These are phyloP conservation scores for Erythrocercus mccallii DNA, from an alignment of 2,113 vertebrate genomes.

Conservation along the genomic window DNA sequence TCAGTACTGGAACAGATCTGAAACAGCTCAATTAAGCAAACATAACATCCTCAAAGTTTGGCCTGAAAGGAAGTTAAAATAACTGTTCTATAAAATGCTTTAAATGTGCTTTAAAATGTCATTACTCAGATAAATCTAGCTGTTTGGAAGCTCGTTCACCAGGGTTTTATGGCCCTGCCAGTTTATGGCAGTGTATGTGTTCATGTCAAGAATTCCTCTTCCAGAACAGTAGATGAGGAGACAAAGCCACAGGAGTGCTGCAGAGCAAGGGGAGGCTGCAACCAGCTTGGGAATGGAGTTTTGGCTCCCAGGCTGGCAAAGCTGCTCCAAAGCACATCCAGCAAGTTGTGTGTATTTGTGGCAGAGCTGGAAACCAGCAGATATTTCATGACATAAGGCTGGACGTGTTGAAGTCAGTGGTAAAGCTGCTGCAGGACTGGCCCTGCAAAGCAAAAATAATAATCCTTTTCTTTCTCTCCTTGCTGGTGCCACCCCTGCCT, in stretches of 20 bases:
- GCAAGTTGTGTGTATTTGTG: background rate
- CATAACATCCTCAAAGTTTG: constrained; percentile 10
- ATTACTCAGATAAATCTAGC: constrained; percentile 50
- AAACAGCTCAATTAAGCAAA: constrained; percentile 46
- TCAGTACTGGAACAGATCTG: constrained; percentile 10
- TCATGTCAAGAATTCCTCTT: background rate
- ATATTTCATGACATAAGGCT: background rate
- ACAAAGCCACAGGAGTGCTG: constrained; percentile 32
- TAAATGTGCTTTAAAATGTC: constrained; percentile 54
- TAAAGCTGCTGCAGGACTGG: background rate
- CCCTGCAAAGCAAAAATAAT: background rate
- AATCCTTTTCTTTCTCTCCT: background rate
- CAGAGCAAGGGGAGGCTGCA: background rate
- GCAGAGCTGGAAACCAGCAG: background rate
- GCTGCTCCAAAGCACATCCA: background rate
- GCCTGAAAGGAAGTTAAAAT: constrained; percentile 23
- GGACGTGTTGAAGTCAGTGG: background rate
- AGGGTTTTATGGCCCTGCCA: constrained; percentile 30
- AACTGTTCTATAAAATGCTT: constrained; percentile 50
- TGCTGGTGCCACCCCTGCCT: background rate
- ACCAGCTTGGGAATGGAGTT: background rate
- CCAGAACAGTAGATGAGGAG: constrained; percentile 58
- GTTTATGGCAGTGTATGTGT: constrained; percentile 7
- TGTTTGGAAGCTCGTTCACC: background rate
- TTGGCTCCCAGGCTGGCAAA: constrained; percentile 14